Percentiles rank a stretch among this genome's conserved stretches.
Conservation (phyloP, 2,113 vertebrate species). For the Osmerus eperlanus region DNA sequence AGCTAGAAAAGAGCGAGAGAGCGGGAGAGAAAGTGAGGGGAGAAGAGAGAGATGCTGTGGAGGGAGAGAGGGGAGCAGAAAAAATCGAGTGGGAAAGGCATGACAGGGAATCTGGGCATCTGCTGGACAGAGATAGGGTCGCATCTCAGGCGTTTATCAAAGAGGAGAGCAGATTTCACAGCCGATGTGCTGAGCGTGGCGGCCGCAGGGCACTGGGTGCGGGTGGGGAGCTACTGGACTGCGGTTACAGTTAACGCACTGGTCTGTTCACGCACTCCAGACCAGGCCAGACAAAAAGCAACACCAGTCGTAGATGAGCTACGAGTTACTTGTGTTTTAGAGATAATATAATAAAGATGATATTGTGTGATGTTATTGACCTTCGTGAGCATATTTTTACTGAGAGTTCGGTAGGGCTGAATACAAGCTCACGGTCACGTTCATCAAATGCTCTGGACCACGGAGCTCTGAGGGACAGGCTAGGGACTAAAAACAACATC, state of each 20-base stretch:
- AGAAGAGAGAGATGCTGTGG: not conserved
- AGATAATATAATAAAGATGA: no score
- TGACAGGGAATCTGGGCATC: constrained; percentile 74
- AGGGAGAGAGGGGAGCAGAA: constrained; percentile 18
- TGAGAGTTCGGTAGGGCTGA: not conserved
- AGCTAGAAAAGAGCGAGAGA: constrained; percentile 18
- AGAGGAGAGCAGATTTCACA: constrained; percentile 74
- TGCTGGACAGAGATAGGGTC: constrained; percentile 75
- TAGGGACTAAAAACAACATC: constrained; percentile 2
- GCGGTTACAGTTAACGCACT: constrained; percentile 52
- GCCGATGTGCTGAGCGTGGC: constrained; percentile 66
- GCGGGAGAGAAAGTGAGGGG: constrained; percentile 9
- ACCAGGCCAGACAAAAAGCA: no score
- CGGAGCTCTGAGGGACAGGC: constrained; percentile 11
- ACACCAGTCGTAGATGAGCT: no score
- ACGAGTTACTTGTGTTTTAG: no score
- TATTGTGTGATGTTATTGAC: no score
- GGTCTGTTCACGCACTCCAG: constrained; percentile 18
- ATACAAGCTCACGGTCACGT: not conserved
- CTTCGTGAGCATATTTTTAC: no score
- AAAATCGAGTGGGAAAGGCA: constrained; percentile 49
- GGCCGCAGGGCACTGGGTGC: constrained; percentile 56
- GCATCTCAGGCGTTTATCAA: constrained; percentile 71
- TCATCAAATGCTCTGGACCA: constrained; percentile 1
- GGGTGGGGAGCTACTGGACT: constrained; percentile 38